Percentiles rank a stretch among this genome's conserved stretches.
These are phyloP conservation scores for Zoroaster sp. DNA, from an alignment of 53 echinoderm and acorn worm species.

Conservation along the genomic window DNA sequence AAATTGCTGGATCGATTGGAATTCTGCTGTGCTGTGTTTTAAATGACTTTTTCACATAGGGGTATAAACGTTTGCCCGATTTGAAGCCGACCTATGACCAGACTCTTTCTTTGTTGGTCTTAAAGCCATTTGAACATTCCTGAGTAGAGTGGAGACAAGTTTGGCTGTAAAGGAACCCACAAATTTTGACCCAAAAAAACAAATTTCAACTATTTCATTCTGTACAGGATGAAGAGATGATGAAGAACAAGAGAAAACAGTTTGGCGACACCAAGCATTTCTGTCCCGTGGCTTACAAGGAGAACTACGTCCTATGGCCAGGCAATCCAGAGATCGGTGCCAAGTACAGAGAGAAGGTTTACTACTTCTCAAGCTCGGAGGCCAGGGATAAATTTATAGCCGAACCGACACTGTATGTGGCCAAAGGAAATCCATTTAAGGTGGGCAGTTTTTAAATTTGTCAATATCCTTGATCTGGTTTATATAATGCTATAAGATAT, in stretches of 20 bases:
- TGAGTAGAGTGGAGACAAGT: no score
- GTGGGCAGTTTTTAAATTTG: constrained; percentile 65
- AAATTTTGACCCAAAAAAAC: neutral
- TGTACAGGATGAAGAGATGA: constrained; percentile 92
- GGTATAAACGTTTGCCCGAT: no score
- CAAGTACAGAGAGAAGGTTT: constrained; percentile 94
- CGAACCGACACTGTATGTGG: constrained; percentile 68
- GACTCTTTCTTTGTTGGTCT: no score
- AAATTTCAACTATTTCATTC: neutral
- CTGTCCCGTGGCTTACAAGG: constrained; percentile 89
- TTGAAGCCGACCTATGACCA: no score
- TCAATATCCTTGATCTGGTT: neutral
- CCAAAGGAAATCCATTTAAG: constrained; percentile 77
- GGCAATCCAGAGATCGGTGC: constrained; percentile 89
- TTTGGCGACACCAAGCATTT: constrained; percentile 99
- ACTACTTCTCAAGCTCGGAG: constrained; percentile 85
- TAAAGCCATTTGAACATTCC: no score
- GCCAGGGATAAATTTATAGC: constrained; percentile 78
- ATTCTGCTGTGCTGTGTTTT: no score
- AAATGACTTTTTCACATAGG: no score
- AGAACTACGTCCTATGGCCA: constrained; percentile 91
- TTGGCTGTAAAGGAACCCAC: no score
- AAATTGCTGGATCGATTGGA: no score
- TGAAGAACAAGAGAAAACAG: constrained; percentile 97
- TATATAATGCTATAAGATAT: neutral